Percentiles rank a stretch among this genome's conserved stretches.
phyloP scores from a whole-genome alignment of 2,888 invertebrate species.

The Desoria tigrina region DNA sequence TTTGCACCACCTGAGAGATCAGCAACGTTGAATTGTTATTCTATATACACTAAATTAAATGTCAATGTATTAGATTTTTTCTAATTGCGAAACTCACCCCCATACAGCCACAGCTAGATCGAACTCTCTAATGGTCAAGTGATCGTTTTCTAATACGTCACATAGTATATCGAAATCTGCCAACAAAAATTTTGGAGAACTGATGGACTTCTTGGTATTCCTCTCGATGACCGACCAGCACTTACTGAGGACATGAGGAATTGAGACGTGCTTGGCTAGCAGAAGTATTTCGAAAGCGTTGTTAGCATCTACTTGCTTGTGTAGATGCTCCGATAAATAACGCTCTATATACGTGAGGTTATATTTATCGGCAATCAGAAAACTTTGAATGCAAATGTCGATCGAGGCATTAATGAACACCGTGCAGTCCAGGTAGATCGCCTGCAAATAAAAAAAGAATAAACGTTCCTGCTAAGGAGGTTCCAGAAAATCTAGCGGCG shows the following conservation, averaged over 20 bases:
- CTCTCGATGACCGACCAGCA: slow-evolving; percentile 26
- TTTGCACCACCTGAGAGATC: slow-evolving; percentile 14
- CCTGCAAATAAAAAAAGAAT: not conserved
- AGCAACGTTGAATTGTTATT: not conserved
- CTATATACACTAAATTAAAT: no score
- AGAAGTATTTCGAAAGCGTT: slow-evolving; percentile 9
- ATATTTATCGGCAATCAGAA: slow-evolving; percentile 16
- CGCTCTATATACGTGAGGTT: slow-evolving; percentile 6
- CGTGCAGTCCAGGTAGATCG: slow-evolving; percentile 5
- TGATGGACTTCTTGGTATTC: slow-evolving; percentile 7
- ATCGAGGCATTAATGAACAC: not conserved
- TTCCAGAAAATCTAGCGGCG: not conserved
- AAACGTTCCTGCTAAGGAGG: not conserved
- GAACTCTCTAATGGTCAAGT: not conserved
- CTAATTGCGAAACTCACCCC: slow-evolving; percentile 8
- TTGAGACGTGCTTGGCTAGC: not conserved
- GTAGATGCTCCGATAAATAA: not conserved
- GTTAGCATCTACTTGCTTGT: not conserved
- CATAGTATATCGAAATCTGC: no score
- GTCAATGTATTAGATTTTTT: not conserved
- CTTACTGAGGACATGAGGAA: not conserved
- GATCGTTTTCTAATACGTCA: no score
- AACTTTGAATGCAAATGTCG: slow-evolving; percentile 10
- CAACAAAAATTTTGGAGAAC: no score
- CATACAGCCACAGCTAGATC: slow-evolving; percentile 10